Base-by-base conservation (phyloP, 2,113 vertebrate genomes). In the Limnothrissa miodon region DNA sequence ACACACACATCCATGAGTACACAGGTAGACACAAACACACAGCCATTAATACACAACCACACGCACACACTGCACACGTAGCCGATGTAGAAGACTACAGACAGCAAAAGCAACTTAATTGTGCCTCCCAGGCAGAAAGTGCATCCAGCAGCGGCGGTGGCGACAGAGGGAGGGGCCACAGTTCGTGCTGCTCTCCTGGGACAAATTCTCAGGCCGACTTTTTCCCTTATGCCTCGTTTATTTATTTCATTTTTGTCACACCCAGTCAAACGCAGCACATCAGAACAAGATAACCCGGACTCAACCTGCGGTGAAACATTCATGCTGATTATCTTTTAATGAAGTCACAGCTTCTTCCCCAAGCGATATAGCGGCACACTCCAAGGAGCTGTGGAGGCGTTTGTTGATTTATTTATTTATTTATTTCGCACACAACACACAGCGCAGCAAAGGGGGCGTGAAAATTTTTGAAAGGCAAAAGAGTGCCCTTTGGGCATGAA, bases 251-350 rank as follows among this genome's bases (percentile, higher is more conserved):
- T 74, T 74, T 36, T 74, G 25, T 74, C 66, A 74, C 3, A 7
- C 29, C 1, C 66, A 36, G 29, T 74, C 66, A 74, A 74, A 74
- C 66, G 15, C 66, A 33, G 2, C 11, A 10, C 66, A 36, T 74
- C 66, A 74, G n/a, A 56, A 21, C 33, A 15, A 74, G 66, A 36
- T 29, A 36, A 74, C 66, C 25, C 11, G 29, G 33, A 33, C 29
- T 74, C 66, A 74, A 74, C 33, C 66, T 74, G 66, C 66, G 36
- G 66, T 74, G 33, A 74, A 74, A 74, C 9, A 36, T 74, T 74
- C 66, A 74, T 74, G 66, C 66, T 74, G 66, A 74, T 74, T 74
- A 74, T 74, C 66, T 74, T 74, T 74, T 74, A 29, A 74, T 39
- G 2, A 74, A 74, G 66, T 15, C 25, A 17, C 29, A 74, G 11